Evolutionary conservation across 2,888 invertebrate species (phyloP).

Genomic region (Pseudanteris insignis): DNA sequence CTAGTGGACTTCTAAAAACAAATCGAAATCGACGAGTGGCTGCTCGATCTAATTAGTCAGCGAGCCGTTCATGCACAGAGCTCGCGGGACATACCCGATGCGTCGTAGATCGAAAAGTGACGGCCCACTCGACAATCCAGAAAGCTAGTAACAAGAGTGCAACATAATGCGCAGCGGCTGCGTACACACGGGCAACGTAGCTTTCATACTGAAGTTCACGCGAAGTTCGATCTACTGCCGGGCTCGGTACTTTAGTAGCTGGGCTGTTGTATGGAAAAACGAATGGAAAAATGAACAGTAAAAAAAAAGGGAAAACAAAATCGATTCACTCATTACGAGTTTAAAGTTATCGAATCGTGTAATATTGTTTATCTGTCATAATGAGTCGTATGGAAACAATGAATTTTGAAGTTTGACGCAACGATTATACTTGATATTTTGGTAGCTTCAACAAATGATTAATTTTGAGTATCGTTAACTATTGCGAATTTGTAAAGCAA

Average conservation of each 20-base stretch:
- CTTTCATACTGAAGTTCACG: conserved; percentile 25
- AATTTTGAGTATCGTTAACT: too few species aligned
- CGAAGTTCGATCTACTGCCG: conserved; percentile 22
- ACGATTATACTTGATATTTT: too few species aligned
- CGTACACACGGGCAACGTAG: conserved; percentile 10
- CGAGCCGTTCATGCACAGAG: conserved; percentile 50
- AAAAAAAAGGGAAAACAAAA: too few species aligned
- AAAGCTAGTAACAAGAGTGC: conserved; percentile 47
- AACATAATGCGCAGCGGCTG: conserved; percentile 20
- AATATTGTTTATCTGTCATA: too few species aligned
- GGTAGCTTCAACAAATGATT: background rate
- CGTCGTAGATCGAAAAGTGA: conserved; percentile 50
- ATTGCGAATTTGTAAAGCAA: too few species aligned
- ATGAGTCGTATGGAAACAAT: too few species aligned
- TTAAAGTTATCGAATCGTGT: too few species aligned
- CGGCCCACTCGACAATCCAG: conserved; percentile 44
- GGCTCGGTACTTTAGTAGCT: background rate
- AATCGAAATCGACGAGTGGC: conserved; percentile 47
- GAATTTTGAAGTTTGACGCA: too few species aligned
- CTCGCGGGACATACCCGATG: conserved; percentile 40
- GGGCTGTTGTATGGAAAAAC: background rate
- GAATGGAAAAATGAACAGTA: too few species aligned
- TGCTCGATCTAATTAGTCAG: conserved; percentile 59
- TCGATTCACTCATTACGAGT: too few species aligned
- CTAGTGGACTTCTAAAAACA: conserved; percentile 29